Conservation (phyloP, 2,888 invertebrate genomes). For the Zaprionus bogoriensis region DNA sequence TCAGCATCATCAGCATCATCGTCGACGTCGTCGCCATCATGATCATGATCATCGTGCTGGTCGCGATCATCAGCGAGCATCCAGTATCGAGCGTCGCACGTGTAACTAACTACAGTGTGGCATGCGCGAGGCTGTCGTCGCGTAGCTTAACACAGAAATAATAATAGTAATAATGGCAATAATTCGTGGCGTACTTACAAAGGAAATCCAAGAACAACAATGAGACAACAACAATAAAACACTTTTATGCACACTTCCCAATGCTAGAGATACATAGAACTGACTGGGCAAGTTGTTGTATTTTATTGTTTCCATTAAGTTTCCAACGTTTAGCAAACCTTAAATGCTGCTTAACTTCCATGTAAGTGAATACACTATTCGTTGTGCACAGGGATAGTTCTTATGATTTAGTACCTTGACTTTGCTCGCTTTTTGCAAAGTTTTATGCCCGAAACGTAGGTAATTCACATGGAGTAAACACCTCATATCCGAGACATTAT, state of each 20-base stretch:
- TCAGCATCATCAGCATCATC: conserved; percentile 14
- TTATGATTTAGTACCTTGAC: background rate
- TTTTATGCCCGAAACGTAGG: background rate
- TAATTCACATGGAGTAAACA: conserved; percentile 8
- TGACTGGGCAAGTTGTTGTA: background rate
- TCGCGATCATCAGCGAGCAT: conserved; percentile 14
- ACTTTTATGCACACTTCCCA: background rate
- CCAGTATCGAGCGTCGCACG: conserved; percentile 38
- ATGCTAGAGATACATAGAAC: too few relatives aligned
- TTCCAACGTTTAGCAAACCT: too few relatives aligned
- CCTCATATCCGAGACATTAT: conserved; percentile 16
- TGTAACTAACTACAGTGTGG: conserved; percentile 64
- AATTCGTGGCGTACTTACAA: conserved; percentile 52
- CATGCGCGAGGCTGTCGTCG: conserved; percentile 41
- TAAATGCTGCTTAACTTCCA: too few relatives aligned
- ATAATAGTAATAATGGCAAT: conserved; percentile 60
- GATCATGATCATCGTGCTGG: conserved; percentile 12
- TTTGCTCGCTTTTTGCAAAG: background rate
- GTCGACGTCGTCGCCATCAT: conserved; percentile 23
- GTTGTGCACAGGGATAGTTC: too few relatives aligned
- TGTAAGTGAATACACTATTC: too few relatives aligned
- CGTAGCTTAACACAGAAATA: conserved; percentile 68
- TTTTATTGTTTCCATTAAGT: background rate
- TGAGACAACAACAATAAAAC: conserved; percentile 12
- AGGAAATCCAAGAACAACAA: conserved; percentile 40